Percentiles rank a stretch among this genome's conserved stretches.
phyloP scores from a whole-genome alignment of 2,113 vertebrate genomes.

The western clawed frog (Xenopus tropicalis) region DNA sequence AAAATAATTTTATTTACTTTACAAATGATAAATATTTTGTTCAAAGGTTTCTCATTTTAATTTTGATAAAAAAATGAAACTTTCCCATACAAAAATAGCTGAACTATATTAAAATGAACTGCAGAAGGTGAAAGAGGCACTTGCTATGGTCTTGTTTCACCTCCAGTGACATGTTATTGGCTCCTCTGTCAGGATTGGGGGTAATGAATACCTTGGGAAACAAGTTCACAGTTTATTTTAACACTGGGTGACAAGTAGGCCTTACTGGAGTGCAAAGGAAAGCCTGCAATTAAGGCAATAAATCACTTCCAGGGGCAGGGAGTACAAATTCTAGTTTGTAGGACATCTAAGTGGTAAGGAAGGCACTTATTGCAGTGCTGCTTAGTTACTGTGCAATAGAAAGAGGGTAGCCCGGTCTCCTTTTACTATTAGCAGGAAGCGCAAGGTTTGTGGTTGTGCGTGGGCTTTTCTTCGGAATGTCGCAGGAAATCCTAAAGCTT shows the following conservation, averaged over 20 bases:
- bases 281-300: background rate
- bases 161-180: background rate
- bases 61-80: conserved; percentile 3
- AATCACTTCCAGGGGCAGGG: conserved; percentile 6
- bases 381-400: conserved; percentile 20
- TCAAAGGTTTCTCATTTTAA: conserved; percentile 49
- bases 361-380: conserved; percentile 18
- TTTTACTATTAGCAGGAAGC: conserved; percentile 12
- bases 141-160: too few species aligned
- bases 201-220: background rate
- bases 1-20: conserved; percentile 69
- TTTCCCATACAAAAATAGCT: conserved; percentile 33
- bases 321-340: background rate
- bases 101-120: conserved; percentile 28
- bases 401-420: background rate
- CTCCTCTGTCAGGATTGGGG: background rate
- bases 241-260: conserved; percentile 22
- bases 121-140: conserved; percentile 20
- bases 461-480: background rate
- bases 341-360: background rate
- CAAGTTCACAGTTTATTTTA: conserved; percentile 10
- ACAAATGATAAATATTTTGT: conserved; percentile 75
- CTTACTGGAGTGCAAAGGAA: conserved; percentile 2
- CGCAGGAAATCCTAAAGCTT: conserved; percentile 6
- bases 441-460: background rate